Evolutionary conservation across 2,888 invertebrate species (phyloP), one percentile per base, ranked within the genome.

Genomic region (Pseudeuparius sepicola): DNA sequence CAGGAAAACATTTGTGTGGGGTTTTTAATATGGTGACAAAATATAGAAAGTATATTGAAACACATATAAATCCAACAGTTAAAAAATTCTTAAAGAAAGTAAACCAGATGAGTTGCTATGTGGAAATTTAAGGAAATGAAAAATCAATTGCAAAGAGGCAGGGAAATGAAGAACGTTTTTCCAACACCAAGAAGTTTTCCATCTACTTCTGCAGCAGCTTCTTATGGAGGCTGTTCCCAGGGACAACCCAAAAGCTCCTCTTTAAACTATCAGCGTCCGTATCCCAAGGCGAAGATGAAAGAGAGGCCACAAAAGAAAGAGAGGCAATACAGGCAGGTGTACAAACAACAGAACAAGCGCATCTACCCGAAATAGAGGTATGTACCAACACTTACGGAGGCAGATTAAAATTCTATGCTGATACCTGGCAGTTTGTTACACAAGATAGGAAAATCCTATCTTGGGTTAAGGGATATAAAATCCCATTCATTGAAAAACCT

Each of bases 41-140:
- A n/a, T n/a, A n/a, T n/a, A n/a, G n/a, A n/a, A n/a, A n/a, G n/a
- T n/a, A n/a, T n/a, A n/a, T n/a, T n/a, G n/a, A n/a, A n/a, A n/a
- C n/a, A n/a, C n/a, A n/a, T n/a, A n/a, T n/a, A n/a, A n/a, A n/a
- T n/a, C n/a, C n/a, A n/a, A n/a, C 16, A 3, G 36, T 36, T 7
- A 36, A 34, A 20, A 33, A 33, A 33, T 4, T 36, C n/a, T 26
- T 5, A 24, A 25, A 17, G 36, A 36, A n/a, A 34, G 32, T 16
- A 34, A 15, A 2, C 26, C 36, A 11, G 31, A 34, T 36, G 32
- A 33, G 13, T 33, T 24, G 12, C 18, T 36, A 15, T 36, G 36
- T 16, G 36, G 36, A 32, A 36, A 33, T 33, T 24, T 23, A 31
- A 23, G 11, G 31, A 33, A 34, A 30, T 18, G 3, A 35, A 30